Evolutionary conservation across 2,113 vertebrate species (phyloP).

Genomic region (Microcebus murinus): DNA sequence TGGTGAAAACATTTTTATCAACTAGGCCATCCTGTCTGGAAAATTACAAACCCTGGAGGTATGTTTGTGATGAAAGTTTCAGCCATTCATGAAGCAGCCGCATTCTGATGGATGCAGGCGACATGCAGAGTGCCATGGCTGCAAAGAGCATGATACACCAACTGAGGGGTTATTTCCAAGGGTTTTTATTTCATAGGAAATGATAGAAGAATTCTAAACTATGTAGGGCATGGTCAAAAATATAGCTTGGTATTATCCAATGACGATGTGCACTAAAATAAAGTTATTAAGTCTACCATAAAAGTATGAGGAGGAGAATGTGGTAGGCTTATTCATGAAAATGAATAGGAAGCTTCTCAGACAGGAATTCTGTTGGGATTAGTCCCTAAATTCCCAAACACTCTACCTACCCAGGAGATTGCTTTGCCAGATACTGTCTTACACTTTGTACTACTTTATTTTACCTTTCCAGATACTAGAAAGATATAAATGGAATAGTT

Average conservation of each 20-base stretch:
- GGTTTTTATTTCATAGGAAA: not conserved
- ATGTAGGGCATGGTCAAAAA: accelerated
- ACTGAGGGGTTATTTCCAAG: not conserved
- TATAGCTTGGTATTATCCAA: not conserved
- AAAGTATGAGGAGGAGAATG: not conserved
- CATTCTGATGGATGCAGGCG: not conserved
- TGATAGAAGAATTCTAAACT: not conserved
- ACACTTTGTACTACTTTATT: not conserved
- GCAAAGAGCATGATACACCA: accelerated
- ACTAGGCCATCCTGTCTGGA: constrained; percentile 79
- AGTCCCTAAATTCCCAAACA: not conserved
- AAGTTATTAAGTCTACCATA: not conserved
- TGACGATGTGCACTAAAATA: not conserved
- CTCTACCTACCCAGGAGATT: not conserved
- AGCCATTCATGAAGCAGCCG: not conserved
- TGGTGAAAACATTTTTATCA: constrained; percentile 80
- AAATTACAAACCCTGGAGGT: constrained; percentile 82
- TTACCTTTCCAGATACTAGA: not conserved
- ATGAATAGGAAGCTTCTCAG: not conserved
- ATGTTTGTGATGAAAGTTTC: constrained; percentile 55
- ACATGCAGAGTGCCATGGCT: not conserved
- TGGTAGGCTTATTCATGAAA: not conserved
- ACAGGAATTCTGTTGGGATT: not conserved
- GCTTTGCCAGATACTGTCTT: not conserved
- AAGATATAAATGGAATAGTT: not conserved